A percentile compares a stretch with the other conserved stretches of the same genome.
These are phyloP conservation scores for Papilio polytes DNA, from an alignment of 1,140 invertebrate genomes.

Conservation along the genomic window DNA sequence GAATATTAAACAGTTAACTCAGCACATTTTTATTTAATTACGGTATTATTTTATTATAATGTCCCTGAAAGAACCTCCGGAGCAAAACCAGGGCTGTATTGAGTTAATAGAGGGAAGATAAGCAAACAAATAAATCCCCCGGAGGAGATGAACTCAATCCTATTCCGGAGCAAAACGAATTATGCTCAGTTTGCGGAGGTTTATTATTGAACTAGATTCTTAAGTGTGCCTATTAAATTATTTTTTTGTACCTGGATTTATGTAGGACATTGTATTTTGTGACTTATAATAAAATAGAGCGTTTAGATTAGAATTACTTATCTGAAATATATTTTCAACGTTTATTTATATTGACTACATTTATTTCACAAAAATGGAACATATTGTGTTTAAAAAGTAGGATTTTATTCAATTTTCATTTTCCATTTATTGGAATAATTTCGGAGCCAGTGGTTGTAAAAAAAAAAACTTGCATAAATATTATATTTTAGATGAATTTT, in stretches of 20 bases:
- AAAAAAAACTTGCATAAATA: too few relatives aligned
- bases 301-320: not conserved
- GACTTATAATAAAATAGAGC: not conserved
- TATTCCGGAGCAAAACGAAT: slow-evolving; percentile 35
- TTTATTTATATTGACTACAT: too few relatives aligned
- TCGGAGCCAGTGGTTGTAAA: too few relatives aligned
- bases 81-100: slow-evolving; percentile 23
- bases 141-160: slow-evolving; percentile 36
- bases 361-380: too few relatives aligned
- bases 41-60: slow-evolving; percentile 11
- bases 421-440: too few relatives aligned
- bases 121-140: slow-evolving; percentile 39
- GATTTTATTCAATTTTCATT: too few relatives aligned
- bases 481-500: too few relatives aligned
- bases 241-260: not conserved
- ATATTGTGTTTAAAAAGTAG: too few relatives aligned
- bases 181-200: slow-evolving; percentile 28
- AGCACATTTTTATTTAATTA: not conserved
- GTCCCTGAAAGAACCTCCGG: slow-evolving; percentile 20
- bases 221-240: not conserved
- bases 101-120: slow-evolving; percentile 36
- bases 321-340: too few relatives aligned
- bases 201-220: slow-evolving; percentile 25
- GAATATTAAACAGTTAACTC: not conserved
- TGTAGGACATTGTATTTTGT: not conserved